Percentiles rank a stretch among this genome's conserved stretches.
These are phyloP conservation scores for Rhagonycha lutea DNA, from an alignment of 2,888 invertebrate species.

Conservation along the genomic window DNA sequence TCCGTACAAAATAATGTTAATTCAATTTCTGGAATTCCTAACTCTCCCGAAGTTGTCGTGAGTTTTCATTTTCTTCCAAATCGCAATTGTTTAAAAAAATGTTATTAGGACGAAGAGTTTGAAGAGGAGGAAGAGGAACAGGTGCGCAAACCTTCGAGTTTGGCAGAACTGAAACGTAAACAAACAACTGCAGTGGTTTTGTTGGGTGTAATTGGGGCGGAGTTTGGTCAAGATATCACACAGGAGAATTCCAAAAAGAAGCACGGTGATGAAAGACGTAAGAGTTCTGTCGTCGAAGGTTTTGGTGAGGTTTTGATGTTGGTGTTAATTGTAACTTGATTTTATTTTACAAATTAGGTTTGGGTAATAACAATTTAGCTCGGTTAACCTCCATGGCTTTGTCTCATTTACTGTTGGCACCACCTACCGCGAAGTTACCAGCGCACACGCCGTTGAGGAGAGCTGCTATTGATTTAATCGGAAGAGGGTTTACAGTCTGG, in stretches of 20 bases:
- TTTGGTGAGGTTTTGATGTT: slow-evolving; percentile 41
- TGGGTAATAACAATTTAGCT: slow-evolving; percentile 87
- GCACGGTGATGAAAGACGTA: slow-evolving; percentile 65
- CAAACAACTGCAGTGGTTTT: slow-evolving; percentile 97
- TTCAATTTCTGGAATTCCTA: slow-evolving; percentile 36
- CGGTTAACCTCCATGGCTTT: slow-evolving; percentile 92
- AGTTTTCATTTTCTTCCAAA: slow-evolving; percentile 36
- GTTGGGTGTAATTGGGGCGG: slow-evolving; percentile 95
- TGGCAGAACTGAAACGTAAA: slow-evolving; percentile 86
- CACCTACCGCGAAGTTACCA: slow-evolving; percentile 82
- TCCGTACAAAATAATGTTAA: slow-evolving; percentile 56
- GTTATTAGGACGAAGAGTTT: slow-evolving; percentile 70
- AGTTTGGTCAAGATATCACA: slow-evolving; percentile 95
- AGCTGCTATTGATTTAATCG: slow-evolving; percentile 96
- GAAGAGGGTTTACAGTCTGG: slow-evolving; percentile 98
- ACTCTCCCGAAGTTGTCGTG: slow-evolving; percentile 40
- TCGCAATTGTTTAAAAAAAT: not conserved
- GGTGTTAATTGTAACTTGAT: not conserved
- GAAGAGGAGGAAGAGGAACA: slow-evolving; percentile 87
- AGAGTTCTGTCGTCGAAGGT: slow-evolving; percentile 86
- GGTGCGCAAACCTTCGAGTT: slow-evolving; percentile 81
- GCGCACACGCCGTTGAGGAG: slow-evolving; percentile 90
- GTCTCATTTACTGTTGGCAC: slow-evolving; percentile 87
- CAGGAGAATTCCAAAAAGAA: slow-evolving; percentile 63
- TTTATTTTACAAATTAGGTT: slow-evolving; percentile 58